Evolutionary conservation across 23 tunicate genomes (phyloP).

Genomic region (Phallusia fumigata): DNA sequence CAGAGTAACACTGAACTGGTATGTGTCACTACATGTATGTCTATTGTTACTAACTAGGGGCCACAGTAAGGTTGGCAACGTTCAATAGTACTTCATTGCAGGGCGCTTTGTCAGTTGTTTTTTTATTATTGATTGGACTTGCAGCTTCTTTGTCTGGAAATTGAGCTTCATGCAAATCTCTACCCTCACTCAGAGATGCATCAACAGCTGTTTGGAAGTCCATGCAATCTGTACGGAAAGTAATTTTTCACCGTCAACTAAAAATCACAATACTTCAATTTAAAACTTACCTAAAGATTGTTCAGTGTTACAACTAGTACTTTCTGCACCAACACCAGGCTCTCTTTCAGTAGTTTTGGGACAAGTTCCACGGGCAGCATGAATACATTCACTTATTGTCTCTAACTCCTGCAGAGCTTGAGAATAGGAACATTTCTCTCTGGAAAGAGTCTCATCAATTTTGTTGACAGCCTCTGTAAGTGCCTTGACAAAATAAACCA

Average conservation of each 20-base stretch:
- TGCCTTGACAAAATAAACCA: not conserved
- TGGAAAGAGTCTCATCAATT: not conserved
- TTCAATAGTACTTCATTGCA: not conserved
- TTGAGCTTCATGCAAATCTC: too few species aligned
- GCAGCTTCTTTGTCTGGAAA: too few species aligned
- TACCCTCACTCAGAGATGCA: too few species aligned
- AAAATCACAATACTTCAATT: not conserved
- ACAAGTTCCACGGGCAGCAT: not conserved
- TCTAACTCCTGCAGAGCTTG: not conserved
- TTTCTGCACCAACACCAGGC: constrained; percentile 12
- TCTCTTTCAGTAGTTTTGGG: not conserved
- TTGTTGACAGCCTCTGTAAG: not conserved
- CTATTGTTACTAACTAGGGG: not conserved
- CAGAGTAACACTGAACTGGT: not conserved
- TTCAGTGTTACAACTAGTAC: not conserved
- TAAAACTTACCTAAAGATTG: not conserved
- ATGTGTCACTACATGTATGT: not conserved
- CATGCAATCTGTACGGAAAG: too few species aligned
- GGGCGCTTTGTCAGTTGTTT: not conserved
- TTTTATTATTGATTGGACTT: not conserved
- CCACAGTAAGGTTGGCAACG: not conserved
- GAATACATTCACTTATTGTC: not conserved
- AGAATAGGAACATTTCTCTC: not conserved
- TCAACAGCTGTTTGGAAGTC: too few species aligned
- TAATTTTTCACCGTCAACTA: not conserved